phyloP scores from a whole-genome alignment of 2,113 vertebrate genomes.

The Triplophysa rosa region DNA sequence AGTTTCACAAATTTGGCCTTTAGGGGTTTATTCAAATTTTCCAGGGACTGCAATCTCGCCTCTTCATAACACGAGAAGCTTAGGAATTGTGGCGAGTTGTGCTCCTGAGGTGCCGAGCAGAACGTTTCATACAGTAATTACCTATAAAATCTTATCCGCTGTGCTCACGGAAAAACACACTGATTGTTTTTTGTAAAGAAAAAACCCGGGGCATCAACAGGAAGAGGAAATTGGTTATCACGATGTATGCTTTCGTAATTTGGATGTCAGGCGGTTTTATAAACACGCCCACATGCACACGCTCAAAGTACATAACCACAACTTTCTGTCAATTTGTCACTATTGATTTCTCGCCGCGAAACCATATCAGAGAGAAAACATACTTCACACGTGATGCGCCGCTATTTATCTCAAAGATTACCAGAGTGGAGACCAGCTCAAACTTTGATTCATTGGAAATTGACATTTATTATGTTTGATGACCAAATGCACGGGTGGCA shows the following conservation, averaged over 20 bases:
- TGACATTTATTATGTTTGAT: constrained; percentile 41
- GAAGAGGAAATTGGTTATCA: constrained; percentile 29
- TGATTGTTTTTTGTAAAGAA: constrained; percentile 23
- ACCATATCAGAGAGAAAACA: constrained; percentile 12
- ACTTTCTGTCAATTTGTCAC: constrained; percentile 15
- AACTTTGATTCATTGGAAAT: constrained; percentile 31
- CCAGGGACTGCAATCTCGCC: not conserved
- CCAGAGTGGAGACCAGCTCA: constrained; percentile 3
- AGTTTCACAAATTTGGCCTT: constrained; percentile 20
- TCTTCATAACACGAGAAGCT: constrained; percentile 13
- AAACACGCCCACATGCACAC: constrained; percentile 14
- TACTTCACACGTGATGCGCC: not conserved
- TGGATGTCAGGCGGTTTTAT: constrained; percentile 17
- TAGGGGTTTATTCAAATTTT: constrained; percentile 18
- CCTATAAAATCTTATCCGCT: constrained; percentile 22
- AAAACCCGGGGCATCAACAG: constrained; percentile 26
- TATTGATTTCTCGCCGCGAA: constrained; percentile 14
- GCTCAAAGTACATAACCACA: constrained; percentile 1
- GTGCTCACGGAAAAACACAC: constrained; percentile 1
- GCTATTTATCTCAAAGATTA: constrained; percentile 30
- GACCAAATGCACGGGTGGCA: constrained; percentile 19
- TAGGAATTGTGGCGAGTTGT: not conserved
- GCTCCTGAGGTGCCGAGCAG: constrained; percentile 33
- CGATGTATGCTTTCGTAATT: constrained; percentile 9
- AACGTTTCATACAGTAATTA: constrained; percentile 41